Base-by-base conservation (phyloP, 2,113 vertebrate species). In the Urocitellus parryii region DNA sequence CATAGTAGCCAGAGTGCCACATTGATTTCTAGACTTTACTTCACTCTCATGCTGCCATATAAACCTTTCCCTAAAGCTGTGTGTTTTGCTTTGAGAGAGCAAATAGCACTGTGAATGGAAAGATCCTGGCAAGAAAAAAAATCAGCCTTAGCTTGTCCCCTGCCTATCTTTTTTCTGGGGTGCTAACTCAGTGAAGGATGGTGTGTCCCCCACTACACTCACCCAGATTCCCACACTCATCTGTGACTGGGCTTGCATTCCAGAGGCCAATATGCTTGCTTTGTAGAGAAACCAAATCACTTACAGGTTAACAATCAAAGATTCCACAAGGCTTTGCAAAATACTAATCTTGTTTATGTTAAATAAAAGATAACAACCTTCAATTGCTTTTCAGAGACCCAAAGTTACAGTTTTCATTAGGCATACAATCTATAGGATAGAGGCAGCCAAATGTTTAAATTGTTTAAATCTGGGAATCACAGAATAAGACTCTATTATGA, bases 151-250 rank as follows among this genome's bases (percentile, higher is more conserved):
- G 2, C 20, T 11, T 42, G 5, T 20, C 4, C 20, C 20, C 17
- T n/a, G 27, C 14, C 42, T 25, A 1, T 22, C 25, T 45, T 42
- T 58, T 76, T 93, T 20, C 34, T 39, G 6, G 7, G 10, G 5
- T 14, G 39, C 1, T 37, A 2, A 48, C 8, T 56, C 83, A 74
- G 2, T 14, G 32, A 67, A 61, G 1, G 10, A 73, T n/a, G 10
- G 1, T 32, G 14, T 10, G 4, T 3, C 10, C 16, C 29, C 34
- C 3, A 32, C 8, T 51, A 4, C 67, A 1, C 0, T 5, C 18
- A 65, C 4, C 3, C 27, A 25, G 0, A 67, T 74, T 16, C 25
- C 29, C 61, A 53, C 8, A 3, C 2, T 0, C 7, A 34, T 48
- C 22, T 85, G 6, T 42, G 24, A 3, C n/a, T 88, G n/a, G 39